phyloP scores from a whole-genome alignment of 2,797 vertebrate genomes.

The Pyrocephalus nanus region DNA sequence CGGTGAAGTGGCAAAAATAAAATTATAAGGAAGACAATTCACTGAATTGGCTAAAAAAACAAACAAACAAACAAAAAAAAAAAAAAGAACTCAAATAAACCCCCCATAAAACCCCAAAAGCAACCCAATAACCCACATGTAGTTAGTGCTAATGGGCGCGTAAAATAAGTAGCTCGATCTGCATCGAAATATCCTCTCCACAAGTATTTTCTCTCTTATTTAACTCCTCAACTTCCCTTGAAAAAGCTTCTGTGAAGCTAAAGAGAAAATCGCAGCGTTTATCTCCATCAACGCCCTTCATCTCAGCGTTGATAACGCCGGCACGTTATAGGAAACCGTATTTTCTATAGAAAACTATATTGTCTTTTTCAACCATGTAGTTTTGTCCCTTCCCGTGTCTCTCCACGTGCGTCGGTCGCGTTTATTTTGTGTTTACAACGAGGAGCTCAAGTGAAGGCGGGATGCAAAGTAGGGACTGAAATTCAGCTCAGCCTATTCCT shows the following conservation, averaged over 20 bases:
- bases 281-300: background rate
- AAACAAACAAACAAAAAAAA: background rate
- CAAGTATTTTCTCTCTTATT: background rate
- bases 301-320: background rate
- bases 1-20: background rate
- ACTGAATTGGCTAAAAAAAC: background rate
- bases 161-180: background rate
- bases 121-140: background rate
- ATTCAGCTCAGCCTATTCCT: background rate
- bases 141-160: background rate
- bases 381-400: background rate
- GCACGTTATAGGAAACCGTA: background rate
- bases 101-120: no score
- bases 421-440: background rate
- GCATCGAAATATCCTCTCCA: background rate
- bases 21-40: background rate
- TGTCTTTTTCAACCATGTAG: background rate
- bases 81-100: fast-evolving
- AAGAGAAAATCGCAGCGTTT: slow-evolving; percentile 2
- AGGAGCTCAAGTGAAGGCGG: background rate
- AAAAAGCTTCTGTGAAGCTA: background rate
- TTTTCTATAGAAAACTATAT: background rate
- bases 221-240: background rate
- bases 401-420: background rate
- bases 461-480: background rate